Base-by-base conservation (phyloP, 1,140 invertebrate genomes). In the Dinothrombium tinctorium region DNA sequence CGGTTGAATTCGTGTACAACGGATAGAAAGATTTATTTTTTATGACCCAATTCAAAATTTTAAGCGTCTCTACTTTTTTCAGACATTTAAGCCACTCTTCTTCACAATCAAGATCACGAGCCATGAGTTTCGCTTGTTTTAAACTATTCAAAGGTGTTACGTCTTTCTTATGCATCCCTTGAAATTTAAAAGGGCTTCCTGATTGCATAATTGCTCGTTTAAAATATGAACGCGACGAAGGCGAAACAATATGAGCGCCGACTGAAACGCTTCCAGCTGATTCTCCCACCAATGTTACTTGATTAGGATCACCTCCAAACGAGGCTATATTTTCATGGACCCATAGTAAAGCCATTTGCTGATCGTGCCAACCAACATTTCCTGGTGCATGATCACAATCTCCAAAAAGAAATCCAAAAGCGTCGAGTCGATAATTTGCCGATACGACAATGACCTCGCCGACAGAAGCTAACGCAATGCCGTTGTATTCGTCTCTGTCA, bases 341-440 rank as follows among this genome's bases (percentile, higher is more conserved):
- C 52, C 55, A 54, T 24, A 40, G 42, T 6, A 67, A 40, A 17
- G 62, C 64, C 35, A 62, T n/a, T n/a, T n/a, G n/a, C n/a, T n/a
- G n/a, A n/a, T n/a, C n/a, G n/a, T n/a, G n/a, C n/a, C n/a, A n/a
- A n/a, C n/a, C n/a, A n/a, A n/a, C n/a, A n/a, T n/a, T n/a, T n/a
- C n/a, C n/a, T n/a, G n/a, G n/a, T n/a, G n/a, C n/a, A n/a, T n/a
- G n/a, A n/a, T 77, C 49, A 84, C 61, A 59, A 90, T 86, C 58
- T 94, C 86, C 49, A 83, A 89, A 40, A 50, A 92, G 73, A 59
- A 89, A 94, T 12, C 87, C 86, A 48, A 92, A 73, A 69, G 50
- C 47, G 35, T 51, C 52, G n/a, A 58, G 33, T 22, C 57, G 43
- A 43, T 59, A 59, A 33, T 57, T 55, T n/a, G 56, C 43, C 9